phyloP scores from a whole-genome alignment of 2,888 invertebrate species.

The Gymnocheta viridis region DNA sequence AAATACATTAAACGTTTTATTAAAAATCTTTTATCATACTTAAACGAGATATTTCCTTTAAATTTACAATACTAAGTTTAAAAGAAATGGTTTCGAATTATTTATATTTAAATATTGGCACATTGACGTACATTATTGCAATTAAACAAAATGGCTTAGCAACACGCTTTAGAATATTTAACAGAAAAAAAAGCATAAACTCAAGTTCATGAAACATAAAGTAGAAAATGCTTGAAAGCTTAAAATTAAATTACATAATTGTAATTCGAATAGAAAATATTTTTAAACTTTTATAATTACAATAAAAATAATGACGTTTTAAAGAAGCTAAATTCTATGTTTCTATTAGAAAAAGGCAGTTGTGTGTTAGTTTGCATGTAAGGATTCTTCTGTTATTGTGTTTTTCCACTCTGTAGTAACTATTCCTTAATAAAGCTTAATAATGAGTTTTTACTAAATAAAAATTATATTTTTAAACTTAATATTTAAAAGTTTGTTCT shows the following conservation, averaged over 20 bases:
- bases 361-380: not conserved
- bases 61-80: slow-evolving; percentile 6
- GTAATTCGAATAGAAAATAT: slow-evolving; percentile 51
- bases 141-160: not conserved
- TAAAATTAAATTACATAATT: slow-evolving; percentile 25
- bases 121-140: slow-evolving; percentile 58
- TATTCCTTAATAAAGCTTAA: slow-evolving; percentile 71
- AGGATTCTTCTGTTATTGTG: not conserved
- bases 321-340: not conserved
- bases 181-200: not conserved
- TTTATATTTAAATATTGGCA: slow-evolving; percentile 61
- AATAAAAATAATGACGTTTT: slow-evolving; percentile 12
- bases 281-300: slow-evolving; percentile 4
- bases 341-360: slow-evolving; percentile 27
- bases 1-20: slow-evolving; percentile 57
- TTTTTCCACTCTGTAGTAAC: not conserved
- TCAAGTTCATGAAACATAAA: not conserved
- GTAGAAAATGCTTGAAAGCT: slow-evolving; percentile 36
- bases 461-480: slow-evolving; percentile 50
- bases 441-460: slow-evolving; percentile 67
- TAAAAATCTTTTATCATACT: slow-evolving; percentile 31
- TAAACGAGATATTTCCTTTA: slow-evolving; percentile 34
- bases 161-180: not conserved
- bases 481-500: slow-evolving; percentile 58
- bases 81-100: slow-evolving; percentile 16